phyloP scores from a whole-genome alignment of 2,888 invertebrate species.

The Meiosimyza platycephala region DNA sequence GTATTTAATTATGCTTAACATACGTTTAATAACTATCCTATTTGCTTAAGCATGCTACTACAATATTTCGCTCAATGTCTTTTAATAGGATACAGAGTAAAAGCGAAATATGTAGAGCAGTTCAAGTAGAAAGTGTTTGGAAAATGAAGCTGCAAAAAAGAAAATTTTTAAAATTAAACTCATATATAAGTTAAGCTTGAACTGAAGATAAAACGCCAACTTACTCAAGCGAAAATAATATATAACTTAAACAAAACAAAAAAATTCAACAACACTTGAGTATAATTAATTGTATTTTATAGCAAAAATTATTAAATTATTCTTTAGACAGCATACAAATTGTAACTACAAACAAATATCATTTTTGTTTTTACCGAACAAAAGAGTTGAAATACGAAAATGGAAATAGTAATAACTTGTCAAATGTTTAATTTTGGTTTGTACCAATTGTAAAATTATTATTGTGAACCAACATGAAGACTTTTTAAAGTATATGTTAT shows the following conservation, averaged over 20 bases:
- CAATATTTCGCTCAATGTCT: neutral
- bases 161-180: neutral
- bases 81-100: neutral
- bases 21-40: conserved; percentile 7
- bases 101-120: neutral
- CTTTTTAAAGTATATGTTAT: conserved; percentile 18
- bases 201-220: conserved; percentile 3
- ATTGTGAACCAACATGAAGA: conserved; percentile 34
- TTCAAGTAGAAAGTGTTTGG: neutral
- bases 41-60: neutral
- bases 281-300: conserved; percentile 27
- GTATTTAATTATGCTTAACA: conserved; percentile 26
- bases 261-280: conserved; percentile 20
- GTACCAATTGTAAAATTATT: conserved; percentile 35
- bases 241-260: conserved; percentile 30
- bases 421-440: conserved; percentile 43
- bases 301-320: conserved; percentile 27
- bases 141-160: too few species aligned
- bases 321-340: neutral
- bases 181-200: conserved; percentile 5
- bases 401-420: conserved; percentile 25
- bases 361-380: conserved; percentile 19
- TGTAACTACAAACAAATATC: neutral
- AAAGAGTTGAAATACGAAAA: neutral
- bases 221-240: conserved; percentile 40